phyloP scores from a whole-genome alignment of 1,140 invertebrate species.

The Drosophila mauritiana region DNA sequence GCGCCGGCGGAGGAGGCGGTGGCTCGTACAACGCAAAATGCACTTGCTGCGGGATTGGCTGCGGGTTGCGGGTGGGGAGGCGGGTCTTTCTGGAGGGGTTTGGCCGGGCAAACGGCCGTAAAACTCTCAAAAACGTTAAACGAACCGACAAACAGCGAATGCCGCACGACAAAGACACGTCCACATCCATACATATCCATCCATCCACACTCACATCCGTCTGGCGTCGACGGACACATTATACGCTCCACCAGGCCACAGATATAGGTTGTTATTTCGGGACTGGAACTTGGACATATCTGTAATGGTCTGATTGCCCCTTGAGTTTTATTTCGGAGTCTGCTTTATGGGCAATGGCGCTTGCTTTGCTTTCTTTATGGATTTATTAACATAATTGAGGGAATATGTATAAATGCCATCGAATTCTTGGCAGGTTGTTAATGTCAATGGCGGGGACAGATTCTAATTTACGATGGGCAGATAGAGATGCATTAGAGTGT shows the following conservation, averaged over 20 bases:
- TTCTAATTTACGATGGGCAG: constrained; percentile 59
- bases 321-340: constrained; percentile 58
- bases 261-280: constrained; percentile 30
- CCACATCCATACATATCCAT: constrained; percentile 63
- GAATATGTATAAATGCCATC: constrained; percentile 55
- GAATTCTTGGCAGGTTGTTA: constrained; percentile 45
- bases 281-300: constrained; percentile 36
- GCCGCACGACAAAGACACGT: constrained; percentile 64
- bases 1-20: constrained; percentile 13
- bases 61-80: neutral
- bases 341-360: constrained; percentile 61
- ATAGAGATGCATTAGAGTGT: constrained; percentile 62
- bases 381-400: constrained; percentile 77
- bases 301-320: constrained; percentile 54
- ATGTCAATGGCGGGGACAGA: constrained; percentile 48
- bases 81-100: constrained; percentile 12
- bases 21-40: constrained; percentile 61
- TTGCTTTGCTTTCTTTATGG: constrained; percentile 70
- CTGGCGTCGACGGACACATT: constrained; percentile 43
- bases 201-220: constrained; percentile 42
- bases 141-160: constrained; percentile 60
- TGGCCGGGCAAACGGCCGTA: constrained; percentile 56
- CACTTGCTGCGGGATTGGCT: constrained; percentile 49
- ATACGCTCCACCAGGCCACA: constrained; percentile 15
- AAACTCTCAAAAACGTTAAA: constrained; percentile 74